Evolutionary conservation across 2,797 vertebrate genomes (phyloP).

Genomic region (Cheracebus regulus): DNA sequence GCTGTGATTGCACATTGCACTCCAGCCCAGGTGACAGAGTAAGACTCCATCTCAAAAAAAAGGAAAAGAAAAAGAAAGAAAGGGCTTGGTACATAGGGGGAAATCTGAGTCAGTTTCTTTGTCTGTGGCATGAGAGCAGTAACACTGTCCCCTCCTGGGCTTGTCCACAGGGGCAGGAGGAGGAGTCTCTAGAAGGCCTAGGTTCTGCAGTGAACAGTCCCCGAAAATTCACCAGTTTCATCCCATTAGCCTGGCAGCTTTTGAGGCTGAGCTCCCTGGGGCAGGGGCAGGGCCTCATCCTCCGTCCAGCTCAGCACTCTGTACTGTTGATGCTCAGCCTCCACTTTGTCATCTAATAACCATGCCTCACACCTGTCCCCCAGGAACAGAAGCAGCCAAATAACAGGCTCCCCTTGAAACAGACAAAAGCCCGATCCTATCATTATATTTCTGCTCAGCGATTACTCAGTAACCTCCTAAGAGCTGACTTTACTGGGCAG

Average conservation of each 20-base stretch:
- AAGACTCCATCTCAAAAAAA: too few relatives aligned
- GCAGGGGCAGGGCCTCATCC: neutral
- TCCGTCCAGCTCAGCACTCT: neutral
- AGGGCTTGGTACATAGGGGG: neutral
- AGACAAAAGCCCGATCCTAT: constrained; percentile 37
- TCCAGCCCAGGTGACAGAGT: too few relatives aligned
- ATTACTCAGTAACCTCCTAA: constrained; percentile 10
- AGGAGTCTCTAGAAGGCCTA: neutral
- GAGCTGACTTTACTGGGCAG: neutral
- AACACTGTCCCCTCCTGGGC: too few relatives aligned
- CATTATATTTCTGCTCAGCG: constrained; percentile 32
- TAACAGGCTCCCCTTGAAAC: constrained; percentile 24
- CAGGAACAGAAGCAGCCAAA: constrained; percentile 46
- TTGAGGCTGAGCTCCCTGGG: neutral
- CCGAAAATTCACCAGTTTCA: neutral
- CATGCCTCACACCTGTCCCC: neutral
- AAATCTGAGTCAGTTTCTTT: neutral
- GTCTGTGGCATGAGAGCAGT: neutral
- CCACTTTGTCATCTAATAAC: neutral
- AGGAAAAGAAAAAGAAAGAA: neutral
- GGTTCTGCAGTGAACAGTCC: neutral
- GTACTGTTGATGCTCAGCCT: neutral
- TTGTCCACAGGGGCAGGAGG: neutral
- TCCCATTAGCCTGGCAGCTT: neutral
- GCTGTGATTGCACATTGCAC: too few relatives aligned